Evolutionary conservation across 2,113 vertebrate species (phyloP), one percentile per base, ranked within the genome.

Genomic region (Megaceryle torquata): DNA sequence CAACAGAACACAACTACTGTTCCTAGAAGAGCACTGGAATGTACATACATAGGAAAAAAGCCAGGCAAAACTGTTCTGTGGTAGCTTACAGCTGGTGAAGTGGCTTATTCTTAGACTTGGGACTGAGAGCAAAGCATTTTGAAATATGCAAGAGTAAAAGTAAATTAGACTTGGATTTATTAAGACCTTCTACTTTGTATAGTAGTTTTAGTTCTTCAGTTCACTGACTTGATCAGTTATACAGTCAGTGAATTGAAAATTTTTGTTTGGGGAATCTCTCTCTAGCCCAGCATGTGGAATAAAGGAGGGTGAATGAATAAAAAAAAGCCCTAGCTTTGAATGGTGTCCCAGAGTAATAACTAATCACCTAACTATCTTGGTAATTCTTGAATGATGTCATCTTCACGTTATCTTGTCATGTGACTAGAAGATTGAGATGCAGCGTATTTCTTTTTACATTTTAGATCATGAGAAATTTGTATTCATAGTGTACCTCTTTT

Each of bases 191-290:
- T 59, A 20, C 31, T 75, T 67, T 19, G 1, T 80, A 18, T 63
- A 22, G 80, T 74, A 33, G 7, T 94, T 95, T 50, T 90, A 88
- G 31, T 81, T 93, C 86, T 92, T 48, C 48, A 48, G 13, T 61
- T 93, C 67, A 26, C 43, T 94, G 19, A 56, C 7, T 82, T 85
- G 59, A 43, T 61, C 51, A 65, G n/a, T 35, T 60, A 44, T 65
- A 24, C 5, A 51, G 54, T 89, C 74, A 87, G n/a, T 29, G 65
- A 92, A 69, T 8, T 48, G 48, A 59, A 22, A 78, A 57, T 93
- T 95, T 95, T 85, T 95, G 50, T 95, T 94, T 14, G 4, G 88
- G 43, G 33, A 93, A 39, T 81, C 64, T 92, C 26, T 80, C 60
- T 92, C 26, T 80, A 54, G 67, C 88, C 74, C 82, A 82, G 48